These are phyloP conservation scores for Pentamera pediparva DNA, from an alignment of 53 echinoderm and acorn worm genomes.

Conservation along the genomic window DNA sequence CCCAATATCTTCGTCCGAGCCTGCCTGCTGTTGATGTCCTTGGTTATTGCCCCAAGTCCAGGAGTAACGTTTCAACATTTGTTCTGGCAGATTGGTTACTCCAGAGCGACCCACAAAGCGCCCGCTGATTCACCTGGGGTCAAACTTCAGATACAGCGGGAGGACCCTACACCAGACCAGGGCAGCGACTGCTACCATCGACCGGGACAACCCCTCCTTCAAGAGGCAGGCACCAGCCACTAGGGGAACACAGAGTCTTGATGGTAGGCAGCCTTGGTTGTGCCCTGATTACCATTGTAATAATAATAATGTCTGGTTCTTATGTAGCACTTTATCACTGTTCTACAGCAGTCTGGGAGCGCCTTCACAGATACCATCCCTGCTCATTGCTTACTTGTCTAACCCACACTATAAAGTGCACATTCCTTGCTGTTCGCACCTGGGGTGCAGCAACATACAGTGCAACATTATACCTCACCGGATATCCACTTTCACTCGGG, in stretches of 20 bases:
- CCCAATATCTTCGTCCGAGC: no score
- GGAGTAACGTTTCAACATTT: no score
- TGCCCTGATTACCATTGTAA: no score
- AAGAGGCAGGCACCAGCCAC: constrained; percentile 28
- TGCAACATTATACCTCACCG: neutral
- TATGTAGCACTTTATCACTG: no score
- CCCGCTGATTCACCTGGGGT: constrained; percentile 86
- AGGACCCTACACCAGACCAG: constrained; percentile 96
- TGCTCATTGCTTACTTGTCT: no score
- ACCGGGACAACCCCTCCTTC: constrained; percentile 81
- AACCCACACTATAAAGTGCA: no score
- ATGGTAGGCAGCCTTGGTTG: constrained; percentile 41
- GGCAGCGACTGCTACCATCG: constrained; percentile 81
- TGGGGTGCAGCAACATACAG: neutral
- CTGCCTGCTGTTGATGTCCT: no score
- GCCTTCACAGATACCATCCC: neutral
- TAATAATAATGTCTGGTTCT: no score
- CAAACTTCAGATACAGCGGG: constrained; percentile 98
- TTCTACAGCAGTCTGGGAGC: no score
- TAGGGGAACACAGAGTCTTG: constrained; percentile 63
- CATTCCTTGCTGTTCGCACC: no score
- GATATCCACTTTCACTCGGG: no score
- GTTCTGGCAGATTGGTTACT: constrained; percentile 64
- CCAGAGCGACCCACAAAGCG: constrained; percentile 94
- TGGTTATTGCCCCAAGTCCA: no score